These are phyloP conservation scores for Argopecten irradians DNA, from an alignment of 1,140 invertebrate species.

Conservation along the genomic window DNA sequence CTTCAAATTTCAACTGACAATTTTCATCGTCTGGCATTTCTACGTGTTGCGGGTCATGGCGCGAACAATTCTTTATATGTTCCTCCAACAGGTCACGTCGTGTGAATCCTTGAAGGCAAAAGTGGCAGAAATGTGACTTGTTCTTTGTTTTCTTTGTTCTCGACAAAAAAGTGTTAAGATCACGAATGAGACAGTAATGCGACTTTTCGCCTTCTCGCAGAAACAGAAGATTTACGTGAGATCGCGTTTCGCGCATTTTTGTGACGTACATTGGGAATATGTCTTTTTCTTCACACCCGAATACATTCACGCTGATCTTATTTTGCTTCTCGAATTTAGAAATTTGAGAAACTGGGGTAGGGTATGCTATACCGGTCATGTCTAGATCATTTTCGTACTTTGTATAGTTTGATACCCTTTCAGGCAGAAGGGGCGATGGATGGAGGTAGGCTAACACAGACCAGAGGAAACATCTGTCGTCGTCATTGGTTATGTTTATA, in stretches of 20 bases:
- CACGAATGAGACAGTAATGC: slow-evolving; percentile 24
- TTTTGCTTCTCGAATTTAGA: slow-evolving; percentile 44
- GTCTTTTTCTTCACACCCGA: slow-evolving; percentile 31
- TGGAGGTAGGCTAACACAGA: slow-evolving; percentile 14
- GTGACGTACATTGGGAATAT: slow-evolving; percentile 31
- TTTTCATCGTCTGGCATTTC: slow-evolving; percentile 15
- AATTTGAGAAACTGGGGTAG: background rate
- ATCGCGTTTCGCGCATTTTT: background rate
- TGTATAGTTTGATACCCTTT: slow-evolving; percentile 13
- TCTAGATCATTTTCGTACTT: slow-evolving; percentile 26
- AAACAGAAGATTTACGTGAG: background rate
- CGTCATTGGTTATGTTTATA: slow-evolving; percentile 26
- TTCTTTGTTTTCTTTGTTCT: slow-evolving; percentile 26
- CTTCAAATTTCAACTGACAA: slow-evolving; percentile 27
- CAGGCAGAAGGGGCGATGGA: too few species aligned
- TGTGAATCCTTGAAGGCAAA: slow-evolving; percentile 35
- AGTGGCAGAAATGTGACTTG: slow-evolving; percentile 25
- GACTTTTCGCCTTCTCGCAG: background rate
- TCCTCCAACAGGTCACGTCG: background rate
- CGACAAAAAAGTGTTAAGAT: slow-evolving; percentile 25
- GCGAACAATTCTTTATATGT: slow-evolving; percentile 18
- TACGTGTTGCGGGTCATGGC: background rate
- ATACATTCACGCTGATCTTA: slow-evolving; percentile 32
- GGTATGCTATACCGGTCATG: slow-evolving; percentile 30
- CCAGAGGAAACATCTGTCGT: slow-evolving; percentile 34